Conservation (phyloP, 2,113 vertebrate species). For the Fulmarus glacialis region DNA sequence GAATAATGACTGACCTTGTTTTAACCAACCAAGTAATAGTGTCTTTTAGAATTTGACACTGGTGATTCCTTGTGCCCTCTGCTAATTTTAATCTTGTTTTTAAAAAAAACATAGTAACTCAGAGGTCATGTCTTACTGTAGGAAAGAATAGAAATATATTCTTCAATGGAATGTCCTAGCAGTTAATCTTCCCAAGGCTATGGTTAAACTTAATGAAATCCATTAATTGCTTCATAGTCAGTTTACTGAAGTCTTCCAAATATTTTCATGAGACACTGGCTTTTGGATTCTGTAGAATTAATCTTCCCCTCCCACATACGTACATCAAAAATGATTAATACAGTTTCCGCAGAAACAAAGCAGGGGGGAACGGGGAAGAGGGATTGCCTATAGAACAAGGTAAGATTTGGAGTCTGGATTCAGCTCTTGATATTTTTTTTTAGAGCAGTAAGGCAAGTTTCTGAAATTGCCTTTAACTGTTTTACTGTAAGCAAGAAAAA, state of each 20-base stretch:
- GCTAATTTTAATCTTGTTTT: background rate
- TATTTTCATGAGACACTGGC: background rate
- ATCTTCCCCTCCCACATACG: background rate
- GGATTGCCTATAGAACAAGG: background rate
- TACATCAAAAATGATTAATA: background rate
- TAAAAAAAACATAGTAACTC: background rate
- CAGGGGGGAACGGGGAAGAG: accelerated
- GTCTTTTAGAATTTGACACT: background rate
- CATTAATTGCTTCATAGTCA: background rate
- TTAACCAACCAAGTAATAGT: background rate
- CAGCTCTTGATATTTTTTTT: background rate
- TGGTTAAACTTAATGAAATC: background rate
- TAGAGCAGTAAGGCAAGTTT: background rate
- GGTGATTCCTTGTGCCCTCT: background rate
- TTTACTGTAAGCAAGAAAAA: background rate
- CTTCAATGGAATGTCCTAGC: background rate
- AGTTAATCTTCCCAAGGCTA: background rate
- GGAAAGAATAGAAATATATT: background rate
- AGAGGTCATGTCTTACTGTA: background rate
- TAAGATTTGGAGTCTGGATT: background rate
- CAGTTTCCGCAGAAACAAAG: background rate
- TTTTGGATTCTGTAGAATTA: background rate
- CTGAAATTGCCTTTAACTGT: background rate
- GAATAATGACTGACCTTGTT: background rate
- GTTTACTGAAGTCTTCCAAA: background rate